Evolutionary conservation across 1,140 invertebrate genomes (phyloP).

Genomic region (Drosophila sturtevanti): DNA sequence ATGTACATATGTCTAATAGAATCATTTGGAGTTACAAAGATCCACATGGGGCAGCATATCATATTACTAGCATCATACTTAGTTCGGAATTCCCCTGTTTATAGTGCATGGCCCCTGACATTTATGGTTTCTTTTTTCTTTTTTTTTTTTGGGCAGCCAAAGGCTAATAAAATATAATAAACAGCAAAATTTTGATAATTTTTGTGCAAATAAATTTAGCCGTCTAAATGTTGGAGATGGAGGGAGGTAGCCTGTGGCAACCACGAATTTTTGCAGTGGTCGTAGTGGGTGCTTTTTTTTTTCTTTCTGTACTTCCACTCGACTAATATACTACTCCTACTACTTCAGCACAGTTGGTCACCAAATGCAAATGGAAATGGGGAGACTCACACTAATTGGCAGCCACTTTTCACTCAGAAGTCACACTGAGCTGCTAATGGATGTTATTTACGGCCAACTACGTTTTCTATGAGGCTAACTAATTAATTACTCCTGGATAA

Average conservation of each 20-base stretch:
- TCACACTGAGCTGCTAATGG: constrained; percentile 77
- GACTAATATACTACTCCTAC: background rate
- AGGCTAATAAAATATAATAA: constrained; percentile 43
- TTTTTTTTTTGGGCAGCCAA: background rate
- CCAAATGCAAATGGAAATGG: constrained; percentile 45
- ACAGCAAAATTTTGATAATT: constrained; percentile 36
- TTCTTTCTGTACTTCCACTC: constrained; percentile 1
- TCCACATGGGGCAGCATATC: constrained; percentile 20
- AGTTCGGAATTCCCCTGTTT: background rate
- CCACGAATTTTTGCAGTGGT: constrained; percentile 42
- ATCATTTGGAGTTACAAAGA: background rate
- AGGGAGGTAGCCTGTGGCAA: background rate
- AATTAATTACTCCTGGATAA: constrained; percentile 43
- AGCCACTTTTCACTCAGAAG: constrained; percentile 69
- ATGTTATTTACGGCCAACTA: constrained; percentile 66
- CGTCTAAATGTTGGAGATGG: background rate
- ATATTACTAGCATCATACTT: constrained; percentile 21
- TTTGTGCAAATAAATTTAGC: constrained; percentile 29
- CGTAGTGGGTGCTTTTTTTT: background rate
- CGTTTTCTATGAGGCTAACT: constrained; percentile 51
- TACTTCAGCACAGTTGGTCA: constrained; percentile 11
- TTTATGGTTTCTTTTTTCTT: constrained; percentile 12
- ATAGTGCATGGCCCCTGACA: background rate
- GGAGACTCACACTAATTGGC: constrained; percentile 67
- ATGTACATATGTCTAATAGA: constrained; percentile 14